Percentiles rank a stretch among this genome's conserved stretches.
Evolutionary conservation across 2,113 vertebrate genomes (phyloP).

Genomic region (Globicephala melas): DNA sequence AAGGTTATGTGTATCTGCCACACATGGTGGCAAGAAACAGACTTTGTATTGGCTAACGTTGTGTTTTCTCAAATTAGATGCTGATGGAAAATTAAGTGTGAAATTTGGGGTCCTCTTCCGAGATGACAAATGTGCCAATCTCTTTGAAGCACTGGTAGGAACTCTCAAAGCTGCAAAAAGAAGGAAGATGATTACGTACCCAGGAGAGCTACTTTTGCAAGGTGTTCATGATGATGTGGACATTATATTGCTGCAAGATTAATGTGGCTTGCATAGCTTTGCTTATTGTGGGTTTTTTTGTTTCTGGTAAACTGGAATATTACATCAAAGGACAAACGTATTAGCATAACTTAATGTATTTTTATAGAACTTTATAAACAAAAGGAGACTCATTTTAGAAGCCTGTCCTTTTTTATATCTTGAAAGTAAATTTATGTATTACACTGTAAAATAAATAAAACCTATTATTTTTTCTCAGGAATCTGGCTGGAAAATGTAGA

Average conservation of each 20-base stretch:
- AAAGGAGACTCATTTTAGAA: slow-evolving; percentile 76
- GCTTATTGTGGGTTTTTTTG: neutral
- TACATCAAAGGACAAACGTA: slow-evolving; percentile 60
- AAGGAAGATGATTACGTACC: slow-evolving; percentile 88
- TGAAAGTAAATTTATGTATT: slow-evolving; percentile 70
- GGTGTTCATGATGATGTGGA: slow-evolving; percentile 95
- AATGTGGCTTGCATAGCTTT: slow-evolving; percentile 53
- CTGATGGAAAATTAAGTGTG: slow-evolving; percentile 89
- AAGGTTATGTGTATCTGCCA: neutral
- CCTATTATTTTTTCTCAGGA: slow-evolving; percentile 69
- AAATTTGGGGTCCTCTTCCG: slow-evolving; percentile 96
- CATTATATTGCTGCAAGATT: slow-evolving; percentile 89
- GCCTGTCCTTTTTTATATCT: slow-evolving; percentile 74
- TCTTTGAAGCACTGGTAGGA: slow-evolving; percentile 97
- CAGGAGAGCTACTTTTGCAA: slow-evolving; percentile 93
- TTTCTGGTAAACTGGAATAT: slow-evolving; percentile 67
- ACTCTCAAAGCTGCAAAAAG: slow-evolving; percentile 95
- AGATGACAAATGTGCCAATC: slow-evolving; percentile 95
- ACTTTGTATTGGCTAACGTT: slow-evolving; percentile 25
- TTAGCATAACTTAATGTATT: slow-evolving; percentile 65
- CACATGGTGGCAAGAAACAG: neutral
- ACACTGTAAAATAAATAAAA: slow-evolving; percentile 53
- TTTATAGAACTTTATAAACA: slow-evolving; percentile 81
- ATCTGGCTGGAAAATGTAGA: slow-evolving; percentile 41
- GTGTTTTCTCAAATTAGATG: slow-evolving; percentile 83